Percentiles rank a stretch among this genome's conserved stretches.
phyloP scores from a whole-genome alignment of 2,113 vertebrate genomes.

The Chinchilla lanigera region DNA sequence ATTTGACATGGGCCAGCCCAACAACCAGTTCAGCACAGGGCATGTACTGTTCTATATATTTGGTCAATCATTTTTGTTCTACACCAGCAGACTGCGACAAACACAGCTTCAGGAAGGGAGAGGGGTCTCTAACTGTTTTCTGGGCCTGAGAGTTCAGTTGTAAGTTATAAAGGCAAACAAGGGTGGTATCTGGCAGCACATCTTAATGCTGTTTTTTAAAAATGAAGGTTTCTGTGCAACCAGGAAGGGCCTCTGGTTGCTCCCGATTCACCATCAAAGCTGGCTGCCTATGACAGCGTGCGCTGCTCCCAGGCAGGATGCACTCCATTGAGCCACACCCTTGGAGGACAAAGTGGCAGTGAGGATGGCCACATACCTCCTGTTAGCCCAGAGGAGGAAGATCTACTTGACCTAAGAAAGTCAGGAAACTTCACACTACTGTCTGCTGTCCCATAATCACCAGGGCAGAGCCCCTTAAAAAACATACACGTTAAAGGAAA shows the following conservation, averaged over 20 bases:
- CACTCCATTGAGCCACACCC: too few relatives aligned
- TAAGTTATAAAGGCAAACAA: background rate
- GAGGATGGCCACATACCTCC: background rate
- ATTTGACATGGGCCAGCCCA: background rate
- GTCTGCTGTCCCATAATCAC: background rate
- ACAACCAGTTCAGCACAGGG: background rate
- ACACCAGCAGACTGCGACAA: background rate
- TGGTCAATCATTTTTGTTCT: background rate
- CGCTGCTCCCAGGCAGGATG: background rate
- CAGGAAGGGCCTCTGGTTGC: background rate
- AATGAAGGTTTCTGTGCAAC: background rate
- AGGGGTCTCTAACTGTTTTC: background rate
- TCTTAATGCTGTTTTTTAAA: background rate
- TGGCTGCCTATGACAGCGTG: too few relatives aligned
- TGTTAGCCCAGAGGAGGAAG: background rate
- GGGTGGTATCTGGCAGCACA: background rate
- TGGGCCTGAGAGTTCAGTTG: background rate
- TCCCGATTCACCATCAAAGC: too few relatives aligned
- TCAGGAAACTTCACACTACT: background rate
- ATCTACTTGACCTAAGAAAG: background rate
- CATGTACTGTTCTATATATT: background rate
- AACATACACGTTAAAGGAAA: slow-evolving; percentile 17
- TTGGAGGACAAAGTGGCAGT: background rate
- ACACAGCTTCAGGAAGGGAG: background rate
- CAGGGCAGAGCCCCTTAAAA: background rate